Evolutionary conservation across 2,797 vertebrate species (phyloP), one percentile per base, ranked within the genome.

Genomic region (Pyrocephalus nanus): DNA sequence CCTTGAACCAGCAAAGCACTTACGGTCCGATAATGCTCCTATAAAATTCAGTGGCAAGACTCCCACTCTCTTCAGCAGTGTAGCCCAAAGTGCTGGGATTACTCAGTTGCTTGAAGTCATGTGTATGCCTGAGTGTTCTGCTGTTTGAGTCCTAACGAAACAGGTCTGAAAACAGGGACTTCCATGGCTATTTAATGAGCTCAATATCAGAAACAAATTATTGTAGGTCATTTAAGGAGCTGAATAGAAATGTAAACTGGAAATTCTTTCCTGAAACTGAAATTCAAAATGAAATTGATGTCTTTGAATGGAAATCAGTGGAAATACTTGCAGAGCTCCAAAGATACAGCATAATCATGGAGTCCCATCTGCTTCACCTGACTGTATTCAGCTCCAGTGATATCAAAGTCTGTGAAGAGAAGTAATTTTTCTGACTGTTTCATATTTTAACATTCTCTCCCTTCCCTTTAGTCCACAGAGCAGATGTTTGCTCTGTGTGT

Each of bases 1-100:
- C 93, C 62, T 92, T 47, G 40, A 50, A 96, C 93, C 96, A 97
- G 55, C 69, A 95, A 93, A 97, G 92, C 96, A 97, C 96, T 97
- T 97, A 97, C 16, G 2, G 82, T 95, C 91, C 1, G 70, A 95
- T 93, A 94, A 93, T 91, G 51, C 66, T 96, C 81, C 87, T 95
- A 94, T 94, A 97, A 97, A 97, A 93, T 81, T 90, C 62, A 83
- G 60, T 93, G 93, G 89, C 95, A 93, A 86, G 91, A 81, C 70
- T 96, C 93, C 95, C 93, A 91, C 72, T 92, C 72, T 61, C 57
- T 96, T 91, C 72, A 90, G 72, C n/a, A 40, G 61, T 43, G 75
- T 43, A 91, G 82, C 57, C 72, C 82, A 89, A 94, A 94, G 86
- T 5, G 1, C 82, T 95, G 89, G 87, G 87, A 92, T 95, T 96